Evolutionary conservation across 1,140 invertebrate genomes (phyloP).

Genomic region (Trachymyrmex cornetzi): DNA sequence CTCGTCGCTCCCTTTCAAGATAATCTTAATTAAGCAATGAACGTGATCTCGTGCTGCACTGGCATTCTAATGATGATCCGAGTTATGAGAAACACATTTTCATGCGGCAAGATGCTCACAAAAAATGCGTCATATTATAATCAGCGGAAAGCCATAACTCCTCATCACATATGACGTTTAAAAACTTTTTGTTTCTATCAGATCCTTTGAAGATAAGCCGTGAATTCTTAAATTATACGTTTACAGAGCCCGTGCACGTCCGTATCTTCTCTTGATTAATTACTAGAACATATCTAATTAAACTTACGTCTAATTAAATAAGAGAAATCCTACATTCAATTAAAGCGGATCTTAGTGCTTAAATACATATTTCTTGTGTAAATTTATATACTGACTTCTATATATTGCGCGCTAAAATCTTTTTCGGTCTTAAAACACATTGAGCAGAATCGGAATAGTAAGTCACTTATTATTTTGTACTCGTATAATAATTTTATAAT

Average conservation of each 20-base stretch:
- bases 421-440: no score
- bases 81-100: slow-evolving; percentile 29
- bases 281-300: not conserved
- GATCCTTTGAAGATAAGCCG: not conserved
- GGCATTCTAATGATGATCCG: slow-evolving; percentile 41
- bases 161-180: slow-evolving; percentile 37
- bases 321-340: no score
- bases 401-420: no score
- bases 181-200: slow-evolving; percentile 41
- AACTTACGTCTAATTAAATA: no score
- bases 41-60: slow-evolving; percentile 43
- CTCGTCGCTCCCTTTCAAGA: slow-evolving; percentile 34
- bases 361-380: no score
- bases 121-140: slow-evolving; percentile 20
- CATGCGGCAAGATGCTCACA: not conserved
- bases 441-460: no score
- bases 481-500: no score
- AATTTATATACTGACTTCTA: no score
- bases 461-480: no score
- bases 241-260: not conserved
- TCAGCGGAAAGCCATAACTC: slow-evolving; percentile 41
- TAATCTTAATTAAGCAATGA: slow-evolving; percentile 62
- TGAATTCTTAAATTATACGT: slow-evolving; percentile 35
- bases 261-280: not conserved
- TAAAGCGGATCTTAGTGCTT: no score